Evolutionary conservation across 30 jellyfish, hydroid and myxozoan genomes (phyloP).

Genomic region (Calvadosia cruxmelitensis): DNA sequence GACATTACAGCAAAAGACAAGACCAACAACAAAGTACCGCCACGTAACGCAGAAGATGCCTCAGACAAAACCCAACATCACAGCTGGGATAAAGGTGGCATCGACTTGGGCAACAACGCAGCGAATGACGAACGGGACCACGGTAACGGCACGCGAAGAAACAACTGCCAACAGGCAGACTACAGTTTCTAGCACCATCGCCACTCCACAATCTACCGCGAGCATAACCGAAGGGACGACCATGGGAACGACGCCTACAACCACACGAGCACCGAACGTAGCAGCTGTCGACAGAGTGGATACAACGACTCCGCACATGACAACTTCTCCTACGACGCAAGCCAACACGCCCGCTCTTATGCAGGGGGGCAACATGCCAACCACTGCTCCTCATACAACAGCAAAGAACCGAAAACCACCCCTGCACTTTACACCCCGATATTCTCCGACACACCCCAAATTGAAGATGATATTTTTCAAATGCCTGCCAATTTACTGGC

Average conservation of each 20-base stretch:
- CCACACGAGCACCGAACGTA: not conserved
- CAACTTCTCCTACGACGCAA: not conserved
- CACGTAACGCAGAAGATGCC: too few species aligned
- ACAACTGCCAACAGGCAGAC: not conserved
- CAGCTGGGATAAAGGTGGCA: too few species aligned
- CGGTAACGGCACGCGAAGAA: not conserved
- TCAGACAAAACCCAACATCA: too few species aligned
- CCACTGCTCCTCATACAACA: not conserved
- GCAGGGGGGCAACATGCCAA: not conserved
- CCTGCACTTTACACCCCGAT: not conserved
- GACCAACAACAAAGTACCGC: not conserved
- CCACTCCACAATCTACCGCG: not conserved
- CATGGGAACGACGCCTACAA: not conserved
- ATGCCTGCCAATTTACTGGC: not conserved
- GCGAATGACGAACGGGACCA: too few species aligned
- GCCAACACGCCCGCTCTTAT: not conserved
- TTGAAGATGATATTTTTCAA: not conserved
- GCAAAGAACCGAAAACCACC: not conserved
- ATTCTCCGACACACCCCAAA: not conserved
- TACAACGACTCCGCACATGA: not conserved
- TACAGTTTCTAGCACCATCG: not conserved
- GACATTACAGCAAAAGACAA: not conserved
- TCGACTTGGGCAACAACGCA: too few species aligned
- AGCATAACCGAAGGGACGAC: conserved; percentile 1
- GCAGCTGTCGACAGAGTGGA: not conserved